Evolutionary conservation across 2,113 vertebrate species (phyloP).

Genomic region (Ancistrus triradiatus): DNA sequence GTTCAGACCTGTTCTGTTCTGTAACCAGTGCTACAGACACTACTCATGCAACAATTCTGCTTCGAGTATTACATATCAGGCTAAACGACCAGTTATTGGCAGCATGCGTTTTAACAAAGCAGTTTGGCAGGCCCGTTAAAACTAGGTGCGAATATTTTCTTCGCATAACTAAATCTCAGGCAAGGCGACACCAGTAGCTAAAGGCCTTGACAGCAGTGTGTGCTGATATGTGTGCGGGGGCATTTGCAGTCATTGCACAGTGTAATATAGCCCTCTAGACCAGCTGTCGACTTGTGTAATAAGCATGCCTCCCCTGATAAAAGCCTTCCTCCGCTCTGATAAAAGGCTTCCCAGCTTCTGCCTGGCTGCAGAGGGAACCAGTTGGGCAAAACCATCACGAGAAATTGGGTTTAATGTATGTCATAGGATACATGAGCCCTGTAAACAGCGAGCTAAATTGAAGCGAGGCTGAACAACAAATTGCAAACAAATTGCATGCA

Average conservation of each 20-base stretch:
- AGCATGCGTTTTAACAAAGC: no score
- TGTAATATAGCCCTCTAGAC: constrained; percentile 31
- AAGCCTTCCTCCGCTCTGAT: constrained; percentile 22
- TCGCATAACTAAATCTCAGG: neutral
- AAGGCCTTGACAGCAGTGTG: neutral
- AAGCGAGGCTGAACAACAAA: neutral
- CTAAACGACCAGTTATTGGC: no score
- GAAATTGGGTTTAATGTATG: neutral
- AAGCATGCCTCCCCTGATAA: constrained; percentile 39
- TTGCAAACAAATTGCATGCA: constrained; percentile 20
- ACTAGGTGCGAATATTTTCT: neutral
- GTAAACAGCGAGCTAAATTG: neutral
- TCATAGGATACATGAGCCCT: neutral
- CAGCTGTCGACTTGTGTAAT: constrained; percentile 36
- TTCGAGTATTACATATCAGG: no score
- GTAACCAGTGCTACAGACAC: constrained; percentile 1
- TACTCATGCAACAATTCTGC: constrained; percentile 1
- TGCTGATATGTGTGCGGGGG: constrained; percentile 20
- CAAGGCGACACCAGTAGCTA: neutral
- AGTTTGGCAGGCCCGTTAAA: no score
- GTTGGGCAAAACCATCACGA: constrained; percentile 16
- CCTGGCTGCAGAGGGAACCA: constrained; percentile 4
- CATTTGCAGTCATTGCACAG: constrained; percentile 36
- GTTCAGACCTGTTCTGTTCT: constrained; percentile 43
- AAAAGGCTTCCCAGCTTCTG: constrained; percentile 14